Evolutionary conservation across 2,113 vertebrate genomes (phyloP).

Genomic region (Burhinus oedicnemus): DNA sequence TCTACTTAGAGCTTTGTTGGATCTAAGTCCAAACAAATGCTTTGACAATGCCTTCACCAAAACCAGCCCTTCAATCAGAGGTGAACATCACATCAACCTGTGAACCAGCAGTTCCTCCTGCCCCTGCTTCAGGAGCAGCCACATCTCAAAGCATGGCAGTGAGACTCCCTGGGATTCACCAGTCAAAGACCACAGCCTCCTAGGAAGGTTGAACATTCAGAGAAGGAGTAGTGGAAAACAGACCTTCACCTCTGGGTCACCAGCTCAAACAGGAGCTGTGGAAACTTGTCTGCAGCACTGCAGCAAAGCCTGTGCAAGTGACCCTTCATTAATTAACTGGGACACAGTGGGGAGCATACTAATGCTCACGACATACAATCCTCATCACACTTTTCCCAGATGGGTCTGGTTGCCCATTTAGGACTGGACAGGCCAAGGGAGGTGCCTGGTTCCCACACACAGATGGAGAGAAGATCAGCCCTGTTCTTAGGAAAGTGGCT

Average conservation of each 20-base stretch:
- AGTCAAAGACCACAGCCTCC: background rate
- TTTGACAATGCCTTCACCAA: background rate
- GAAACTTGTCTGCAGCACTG: background rate
- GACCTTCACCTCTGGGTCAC: background rate
- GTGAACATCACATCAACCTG: background rate
- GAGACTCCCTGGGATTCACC: background rate
- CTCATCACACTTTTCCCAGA: background rate
- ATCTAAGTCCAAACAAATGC: background rate
- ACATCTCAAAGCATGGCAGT: fast-evolving
- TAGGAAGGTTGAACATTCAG: background rate
- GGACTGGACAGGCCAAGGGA: background rate
- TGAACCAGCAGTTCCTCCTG: background rate
- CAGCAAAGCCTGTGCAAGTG: background rate
- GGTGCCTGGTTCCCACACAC: background rate
- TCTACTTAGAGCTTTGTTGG: background rate
- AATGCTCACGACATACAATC: background rate
- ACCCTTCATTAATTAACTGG: background rate
- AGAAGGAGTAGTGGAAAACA: background rate
- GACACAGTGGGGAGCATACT: background rate
- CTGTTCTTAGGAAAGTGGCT: background rate
- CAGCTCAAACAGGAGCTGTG: background rate
- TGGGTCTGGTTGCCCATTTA: background rate
- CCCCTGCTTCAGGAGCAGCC: background rate
- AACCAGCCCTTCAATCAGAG: background rate
- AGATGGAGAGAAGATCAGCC: background rate